A percentile compares a stretch with the other conserved stretches of the same genome.
These are phyloP conservation scores for Apamea monoglypha DNA, from an alignment of 2,888 invertebrate genomes.

Conservation along the genomic window DNA sequence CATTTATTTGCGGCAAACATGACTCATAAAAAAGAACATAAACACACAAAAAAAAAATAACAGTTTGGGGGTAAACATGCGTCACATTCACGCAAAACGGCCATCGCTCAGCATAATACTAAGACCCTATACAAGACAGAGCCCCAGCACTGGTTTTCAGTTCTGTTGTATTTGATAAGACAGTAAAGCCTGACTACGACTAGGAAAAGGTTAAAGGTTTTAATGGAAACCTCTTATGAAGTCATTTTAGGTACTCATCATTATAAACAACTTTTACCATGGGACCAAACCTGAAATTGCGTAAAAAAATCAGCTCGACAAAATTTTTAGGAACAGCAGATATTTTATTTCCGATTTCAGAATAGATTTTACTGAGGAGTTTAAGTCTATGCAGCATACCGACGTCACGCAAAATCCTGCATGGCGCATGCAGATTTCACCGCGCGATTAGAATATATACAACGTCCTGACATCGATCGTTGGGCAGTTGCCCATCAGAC, in stretches of 20 bases:
- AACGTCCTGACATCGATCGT: background rate
- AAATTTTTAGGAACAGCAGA: background rate
- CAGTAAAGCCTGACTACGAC: background rate
- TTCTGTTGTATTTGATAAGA: constrained; percentile 5
- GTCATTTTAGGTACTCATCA: background rate
- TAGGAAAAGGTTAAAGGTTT: background rate
- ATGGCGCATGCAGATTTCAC: background rate
- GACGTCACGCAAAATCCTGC: background rate
- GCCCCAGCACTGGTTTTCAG: no score
- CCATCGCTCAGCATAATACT: no score
- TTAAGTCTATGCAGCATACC: no score
- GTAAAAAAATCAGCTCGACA: background rate
- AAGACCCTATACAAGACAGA: no score
- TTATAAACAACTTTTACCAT: background rate
- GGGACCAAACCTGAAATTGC: background rate
- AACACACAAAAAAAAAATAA: no score
- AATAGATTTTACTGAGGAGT: no score
- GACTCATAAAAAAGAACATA: no score
- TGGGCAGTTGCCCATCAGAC: background rate
- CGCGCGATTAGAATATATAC: background rate
- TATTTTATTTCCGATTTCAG: background rate
- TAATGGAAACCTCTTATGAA: background rate
- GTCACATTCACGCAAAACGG: no score
- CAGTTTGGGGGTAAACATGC: no score
- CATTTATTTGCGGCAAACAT: no score